Evolutionary conservation across 2,113 vertebrate genomes (phyloP).

Genomic region (Gallinago jamesoni): DNA sequence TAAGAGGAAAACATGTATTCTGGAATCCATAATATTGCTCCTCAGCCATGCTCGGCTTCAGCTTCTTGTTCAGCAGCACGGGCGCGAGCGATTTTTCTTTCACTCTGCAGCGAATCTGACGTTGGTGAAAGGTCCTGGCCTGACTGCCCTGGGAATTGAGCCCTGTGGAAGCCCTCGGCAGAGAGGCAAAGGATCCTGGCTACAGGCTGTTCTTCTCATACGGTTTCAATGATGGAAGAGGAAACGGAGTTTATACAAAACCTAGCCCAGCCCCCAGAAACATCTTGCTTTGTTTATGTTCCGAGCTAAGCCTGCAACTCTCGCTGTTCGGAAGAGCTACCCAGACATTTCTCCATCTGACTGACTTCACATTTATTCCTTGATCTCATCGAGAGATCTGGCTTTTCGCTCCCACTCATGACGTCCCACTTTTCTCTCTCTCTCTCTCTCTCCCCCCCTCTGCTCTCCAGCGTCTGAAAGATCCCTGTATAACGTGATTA

Average conservation of each 20-base stretch:
- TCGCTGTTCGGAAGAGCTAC: constrained; percentile 7
- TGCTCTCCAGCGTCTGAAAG: constrained; percentile 31
- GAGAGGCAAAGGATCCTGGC: constrained; percentile 27
- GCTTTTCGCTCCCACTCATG: constrained; percentile 21
- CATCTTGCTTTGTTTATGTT: constrained; percentile 66
- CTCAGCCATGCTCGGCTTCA: neutral
- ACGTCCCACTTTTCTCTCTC: constrained; percentile 4
- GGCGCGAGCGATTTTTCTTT: neutral
- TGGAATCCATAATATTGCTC: neutral
- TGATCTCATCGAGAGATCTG: constrained; percentile 45
- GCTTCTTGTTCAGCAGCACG: neutral
- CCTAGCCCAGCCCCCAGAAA: constrained; percentile 57
- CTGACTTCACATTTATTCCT: constrained; percentile 48
- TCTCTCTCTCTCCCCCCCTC: neutral
- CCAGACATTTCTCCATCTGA: constrained; percentile 59
- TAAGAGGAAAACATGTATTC: neutral
- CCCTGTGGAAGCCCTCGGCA: neutral
- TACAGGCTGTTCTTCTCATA: constrained; percentile 44
- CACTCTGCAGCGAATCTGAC: neutral
- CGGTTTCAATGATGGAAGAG: constrained; percentile 56
- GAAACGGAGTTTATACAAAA: constrained; percentile 64
- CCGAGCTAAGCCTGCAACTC: constrained; percentile 14
- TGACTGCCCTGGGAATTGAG: neutral
- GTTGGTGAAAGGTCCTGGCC: constrained; percentile 33
- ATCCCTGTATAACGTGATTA: constrained; percentile 59